Evolutionary conservation across 2,113 vertebrate genomes (phyloP).

Genomic region (Perca fluviatilis): DNA sequence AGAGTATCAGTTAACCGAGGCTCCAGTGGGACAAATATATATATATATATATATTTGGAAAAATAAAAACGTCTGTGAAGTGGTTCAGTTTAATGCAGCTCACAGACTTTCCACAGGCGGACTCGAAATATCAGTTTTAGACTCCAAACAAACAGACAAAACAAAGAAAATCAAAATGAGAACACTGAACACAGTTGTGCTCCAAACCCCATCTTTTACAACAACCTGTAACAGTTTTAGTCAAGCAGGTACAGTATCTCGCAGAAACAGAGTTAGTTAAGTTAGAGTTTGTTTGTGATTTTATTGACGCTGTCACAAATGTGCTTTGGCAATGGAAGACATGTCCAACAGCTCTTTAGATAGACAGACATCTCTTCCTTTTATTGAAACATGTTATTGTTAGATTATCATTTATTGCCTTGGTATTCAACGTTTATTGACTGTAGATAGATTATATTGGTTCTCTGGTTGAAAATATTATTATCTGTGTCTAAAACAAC

Average conservation of each 20-base stretch:
- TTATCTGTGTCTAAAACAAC: neutral
- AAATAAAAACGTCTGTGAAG: slow-evolving; percentile 29
- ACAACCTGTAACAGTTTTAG: slow-evolving; percentile 20
- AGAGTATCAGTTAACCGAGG: neutral
- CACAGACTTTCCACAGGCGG: slow-evolving; percentile 41
- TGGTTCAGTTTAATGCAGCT: slow-evolving; percentile 51
- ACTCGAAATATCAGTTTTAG: slow-evolving; percentile 35
- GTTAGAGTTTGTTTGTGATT: neutral
- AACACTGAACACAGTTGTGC: slow-evolving; percentile 32
- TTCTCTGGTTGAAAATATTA: slow-evolving; percentile 26
- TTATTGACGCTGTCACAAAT: slow-evolving; percentile 18
- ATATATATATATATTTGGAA: neutral
- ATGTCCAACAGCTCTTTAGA: neutral
- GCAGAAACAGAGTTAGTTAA: slow-evolving; percentile 1
- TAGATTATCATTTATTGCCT: slow-evolving; percentile 61
- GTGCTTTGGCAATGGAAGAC: slow-evolving; percentile 58
- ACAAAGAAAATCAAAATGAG: neutral
- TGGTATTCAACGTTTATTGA: slow-evolving; percentile 22
- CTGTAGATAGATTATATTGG: slow-evolving; percentile 1
- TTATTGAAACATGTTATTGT: slow-evolving; percentile 40
- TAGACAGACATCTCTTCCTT: neutral
- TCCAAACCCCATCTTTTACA: slow-evolving; percentile 9
- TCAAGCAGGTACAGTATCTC: neutral
- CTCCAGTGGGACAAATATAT: neutral
- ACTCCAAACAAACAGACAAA: slow-evolving; percentile 8